These are phyloP conservation scores for Drosophila ezoana DNA, from an alignment of 2,888 invertebrate genomes.

Conservation along the genomic window DNA sequence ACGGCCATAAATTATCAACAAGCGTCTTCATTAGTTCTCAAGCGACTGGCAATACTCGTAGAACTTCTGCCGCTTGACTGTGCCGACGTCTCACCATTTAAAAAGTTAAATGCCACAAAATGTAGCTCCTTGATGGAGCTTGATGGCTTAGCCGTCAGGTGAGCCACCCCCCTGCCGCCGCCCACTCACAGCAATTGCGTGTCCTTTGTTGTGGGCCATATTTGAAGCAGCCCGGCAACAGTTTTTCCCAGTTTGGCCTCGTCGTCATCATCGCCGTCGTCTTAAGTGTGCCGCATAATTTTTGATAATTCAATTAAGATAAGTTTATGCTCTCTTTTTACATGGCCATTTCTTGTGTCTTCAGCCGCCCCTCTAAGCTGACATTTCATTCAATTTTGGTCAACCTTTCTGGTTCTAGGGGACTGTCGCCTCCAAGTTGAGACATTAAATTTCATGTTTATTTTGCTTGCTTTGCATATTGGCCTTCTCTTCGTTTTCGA, in stretches of 20 bases:
- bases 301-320: conserved; percentile 78
- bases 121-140: conserved; percentile 48
- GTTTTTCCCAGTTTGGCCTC: conserved; percentile 22
- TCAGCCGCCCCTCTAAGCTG: not conserved
- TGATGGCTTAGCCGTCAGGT: conserved; percentile 51
- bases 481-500: conserved; percentile 42
- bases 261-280: conserved; percentile 32
- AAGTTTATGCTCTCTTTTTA: conserved; percentile 59
- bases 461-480: conserved; percentile 64
- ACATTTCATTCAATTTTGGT: conserved; percentile 64
- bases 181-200: conserved; percentile 38
- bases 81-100: conserved; percentile 39
- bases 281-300: conserved; percentile 74
- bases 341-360: conserved; percentile 32
- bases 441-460: conserved; percentile 68
- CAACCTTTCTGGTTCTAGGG: conserved; percentile 3
- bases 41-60: conserved; percentile 37
- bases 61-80: conserved; percentile 20
- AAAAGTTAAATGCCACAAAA: conserved; percentile 71
- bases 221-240: conserved; percentile 47
- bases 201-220: conserved; percentile 52
- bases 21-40: conserved; percentile 74
- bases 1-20: conserved; percentile 65
- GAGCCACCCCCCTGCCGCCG: conserved; percentile 1
- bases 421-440: conserved; percentile 43